A percentile compares a stretch with the other conserved stretches of the same genome.
Evolutionary conservation across 2,888 invertebrate genomes (phyloP).

Genomic region (Agriopis leucophaearia): DNA sequence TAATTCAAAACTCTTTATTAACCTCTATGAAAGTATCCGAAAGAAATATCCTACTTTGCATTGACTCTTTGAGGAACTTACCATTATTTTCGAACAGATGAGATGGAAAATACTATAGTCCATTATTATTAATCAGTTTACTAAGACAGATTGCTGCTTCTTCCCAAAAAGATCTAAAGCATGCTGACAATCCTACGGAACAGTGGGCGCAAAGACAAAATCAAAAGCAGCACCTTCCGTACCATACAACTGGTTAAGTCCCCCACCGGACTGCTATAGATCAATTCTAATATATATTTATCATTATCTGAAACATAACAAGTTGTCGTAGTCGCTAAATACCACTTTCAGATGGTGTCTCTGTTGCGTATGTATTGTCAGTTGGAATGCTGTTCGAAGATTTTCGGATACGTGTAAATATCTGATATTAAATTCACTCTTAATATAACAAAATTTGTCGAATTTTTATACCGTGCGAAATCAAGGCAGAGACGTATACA

Average conservation of each 20-base stretch:
- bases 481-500: no score
- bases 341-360: constrained; percentile 18
- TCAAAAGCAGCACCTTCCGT: constrained; percentile 22
- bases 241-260: constrained; percentile 29
- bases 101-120: no score
- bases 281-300: constrained; percentile 41
- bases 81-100: no score
- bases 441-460: no score
- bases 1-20: no score
- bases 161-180: constrained; percentile 13
- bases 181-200: constrained; percentile 29
- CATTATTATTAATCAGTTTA: no score
- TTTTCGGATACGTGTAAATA: neutral
- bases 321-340: constrained; percentile 17
- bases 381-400: constrained; percentile 2
- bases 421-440: neutral
- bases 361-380: constrained; percentile 29
- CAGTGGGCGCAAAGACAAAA: constrained; percentile 30
- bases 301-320: constrained; percentile 35
- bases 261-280: constrained; percentile 44
- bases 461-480: no score
- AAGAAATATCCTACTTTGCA: no score
- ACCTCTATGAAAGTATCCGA: no score
- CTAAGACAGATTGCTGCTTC: neutral
- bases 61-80: no score